Percentiles rank a stretch among this genome's conserved stretches.
These are phyloP conservation scores for Hololepta plana DNA, from an alignment of 2,888 invertebrate genomes.

Conservation along the genomic window DNA sequence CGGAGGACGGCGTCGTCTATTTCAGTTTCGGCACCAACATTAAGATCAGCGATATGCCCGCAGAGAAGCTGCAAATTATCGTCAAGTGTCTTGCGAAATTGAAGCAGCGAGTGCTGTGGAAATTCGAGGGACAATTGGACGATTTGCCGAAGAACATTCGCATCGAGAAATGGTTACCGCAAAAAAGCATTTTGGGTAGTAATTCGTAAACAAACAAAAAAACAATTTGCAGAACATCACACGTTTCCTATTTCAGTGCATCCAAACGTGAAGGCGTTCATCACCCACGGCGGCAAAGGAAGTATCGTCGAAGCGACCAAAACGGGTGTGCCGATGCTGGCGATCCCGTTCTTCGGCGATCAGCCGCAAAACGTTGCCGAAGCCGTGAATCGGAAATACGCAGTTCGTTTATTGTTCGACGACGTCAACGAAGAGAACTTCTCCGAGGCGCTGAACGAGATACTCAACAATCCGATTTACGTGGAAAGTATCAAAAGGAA, in stretches of 20 bases:
- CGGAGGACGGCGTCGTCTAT: constrained; percentile 14
- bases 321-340: constrained; percentile 30
- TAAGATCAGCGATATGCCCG: constrained; percentile 9
- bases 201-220: neutral
- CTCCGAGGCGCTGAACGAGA: constrained; percentile 21
- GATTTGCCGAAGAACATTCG: constrained; percentile 8
- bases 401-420: constrained; percentile 21
- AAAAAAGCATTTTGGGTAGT: constrained; percentile 8
- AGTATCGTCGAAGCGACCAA: constrained; percentile 35
- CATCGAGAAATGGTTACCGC: constrained; percentile 9
- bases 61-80: constrained; percentile 19
- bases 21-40: constrained; percentile 15
- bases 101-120: constrained; percentile 8
- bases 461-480: constrained; percentile 20
- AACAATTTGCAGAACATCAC: neutral
- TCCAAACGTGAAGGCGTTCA: constrained; percentile 33
- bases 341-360: constrained; percentile 33
- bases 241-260: constrained; percentile 27
- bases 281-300: constrained; percentile 39
- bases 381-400: constrained; percentile 25
- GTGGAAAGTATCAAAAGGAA: constrained; percentile 7
- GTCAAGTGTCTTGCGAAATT: constrained; percentile 16
- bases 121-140: constrained; percentile 8
- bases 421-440: constrained; percentile 25
- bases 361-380: constrained; percentile 30